Base-by-base conservation (phyloP, 2,113 vertebrate genomes). In the Rhodinocichla rosea region DNA sequence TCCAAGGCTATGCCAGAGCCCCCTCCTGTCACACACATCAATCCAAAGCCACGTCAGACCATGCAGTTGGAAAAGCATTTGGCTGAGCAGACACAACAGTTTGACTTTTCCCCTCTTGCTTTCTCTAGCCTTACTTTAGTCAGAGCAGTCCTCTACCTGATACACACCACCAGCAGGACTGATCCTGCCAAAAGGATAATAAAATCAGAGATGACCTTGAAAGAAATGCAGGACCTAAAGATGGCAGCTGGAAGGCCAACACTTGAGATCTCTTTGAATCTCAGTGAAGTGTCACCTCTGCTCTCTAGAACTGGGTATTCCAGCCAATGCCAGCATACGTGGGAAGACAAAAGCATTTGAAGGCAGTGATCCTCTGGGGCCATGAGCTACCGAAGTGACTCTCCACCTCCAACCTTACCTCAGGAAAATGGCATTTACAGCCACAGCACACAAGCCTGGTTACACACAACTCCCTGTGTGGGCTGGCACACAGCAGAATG, bases 211-310 rank as follows among this genome's bases (percentile, higher is more conserved):
- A 80, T 60, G 50, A 53, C 50, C 74, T 90, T 80, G 30, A 73
- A 64, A 77, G 68, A 76, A 95, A 59, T 22, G 49, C 57, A 89
- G 20, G 20, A 26, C 17, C n/a, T 45, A 35, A 37, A 73, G 79
- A 80, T 10, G 40, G 98, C 97, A 97, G 97, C 97, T 90, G 96
- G 40, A 98, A 97, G 33, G 30, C 3, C 26, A 68, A 5, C 26
- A 24, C 97, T 95, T 71, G 92, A 98, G 42, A 63, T 64, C 19
- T 45, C 27, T 68, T 16, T 67, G 59, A 67, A 84, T 45, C 79
- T 19, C 17, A 56, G 33, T 21, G 55, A 65, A 87, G 77, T 9
- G 68, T 7, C 49, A 42, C 11, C 52, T 73, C 37, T 33, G 56
- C 39, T 63, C 24, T 90, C 59, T 86, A 42, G 63, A 52, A 42